These are phyloP conservation scores for Gandaritis pyraliata DNA, from an alignment of 2,888 invertebrate species.

Conservation along the genomic window DNA sequence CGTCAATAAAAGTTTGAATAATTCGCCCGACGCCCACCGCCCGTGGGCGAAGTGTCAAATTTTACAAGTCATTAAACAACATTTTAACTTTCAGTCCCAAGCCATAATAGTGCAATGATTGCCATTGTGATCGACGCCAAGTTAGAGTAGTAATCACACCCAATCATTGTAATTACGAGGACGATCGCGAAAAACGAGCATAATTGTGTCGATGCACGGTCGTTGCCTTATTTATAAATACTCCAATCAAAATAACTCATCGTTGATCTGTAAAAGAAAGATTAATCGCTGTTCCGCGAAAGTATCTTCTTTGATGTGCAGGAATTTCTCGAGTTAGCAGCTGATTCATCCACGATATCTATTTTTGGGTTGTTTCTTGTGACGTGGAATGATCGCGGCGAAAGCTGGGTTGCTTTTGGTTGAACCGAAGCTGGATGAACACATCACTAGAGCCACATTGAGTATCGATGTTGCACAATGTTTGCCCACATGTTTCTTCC, in stretches of 20 bases:
- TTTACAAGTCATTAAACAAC: slow-evolving; percentile 75
- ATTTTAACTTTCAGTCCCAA: slow-evolving; percentile 63
- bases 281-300: slow-evolving; percentile 65
- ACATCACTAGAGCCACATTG: slow-evolving; percentile 62
- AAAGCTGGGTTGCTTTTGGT: slow-evolving; percentile 68
- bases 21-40: slow-evolving; percentile 61
- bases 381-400: slow-evolving; percentile 56
- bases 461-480: slow-evolving; percentile 71
- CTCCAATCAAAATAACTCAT: slow-evolving; percentile 47
- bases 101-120: slow-evolving; percentile 51
- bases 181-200: slow-evolving; percentile 32
- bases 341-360: slow-evolving; percentile 71
- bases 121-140: slow-evolving; percentile 44
- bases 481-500: slow-evolving; percentile 80
- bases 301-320: slow-evolving; percentile 69
- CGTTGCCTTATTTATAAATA: slow-evolving; percentile 34
- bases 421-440: slow-evolving; percentile 57
- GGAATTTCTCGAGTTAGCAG: slow-evolving; percentile 74
- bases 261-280: slow-evolving; percentile 45
- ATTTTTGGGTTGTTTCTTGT: slow-evolving; percentile 65
- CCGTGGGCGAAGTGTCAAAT: slow-evolving; percentile 75
- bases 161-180: slow-evolving; percentile 38
- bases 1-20: slow-evolving; percentile 73
- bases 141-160: slow-evolving; percentile 39
- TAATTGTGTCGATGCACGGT: slow-evolving; percentile 33